Conservation (phyloP, 2,113 vertebrate species). For the Cygnus atratus region DNA sequence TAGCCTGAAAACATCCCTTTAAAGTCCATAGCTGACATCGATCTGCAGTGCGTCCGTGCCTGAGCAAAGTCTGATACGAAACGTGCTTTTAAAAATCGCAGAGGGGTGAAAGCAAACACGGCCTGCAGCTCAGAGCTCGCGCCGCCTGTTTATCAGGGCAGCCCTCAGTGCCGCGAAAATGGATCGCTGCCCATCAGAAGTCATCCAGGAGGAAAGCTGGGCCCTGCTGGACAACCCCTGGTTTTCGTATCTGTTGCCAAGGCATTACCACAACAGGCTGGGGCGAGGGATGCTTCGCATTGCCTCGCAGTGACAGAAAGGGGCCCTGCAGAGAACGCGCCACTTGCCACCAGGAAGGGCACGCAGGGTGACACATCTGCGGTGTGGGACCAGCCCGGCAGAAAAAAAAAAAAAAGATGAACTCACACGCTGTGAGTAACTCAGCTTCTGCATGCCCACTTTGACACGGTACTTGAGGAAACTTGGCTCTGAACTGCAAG, state of each 20-base stretch:
- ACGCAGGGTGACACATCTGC: not conserved
- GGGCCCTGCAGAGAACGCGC: not conserved
- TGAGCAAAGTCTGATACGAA: not conserved
- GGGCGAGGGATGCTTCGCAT: not conserved
- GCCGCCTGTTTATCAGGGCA: not conserved
- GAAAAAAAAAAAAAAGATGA: not conserved
- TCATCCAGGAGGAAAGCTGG: not conserved
- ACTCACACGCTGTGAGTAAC: not conserved
- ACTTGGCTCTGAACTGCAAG: not conserved
- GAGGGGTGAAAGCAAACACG: not conserved
- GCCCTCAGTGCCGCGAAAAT: not conserved
- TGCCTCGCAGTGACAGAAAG: conserved; percentile 4
- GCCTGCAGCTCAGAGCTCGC: not conserved
- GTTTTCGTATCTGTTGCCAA: conserved; percentile 16
- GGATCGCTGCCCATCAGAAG: not conserved
- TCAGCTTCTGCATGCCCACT: not conserved
- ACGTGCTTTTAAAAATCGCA: not conserved
- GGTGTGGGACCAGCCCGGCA: not conserved
- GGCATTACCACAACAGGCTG: not conserved
- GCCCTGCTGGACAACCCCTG: not conserved
- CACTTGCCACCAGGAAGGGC: not conserved
- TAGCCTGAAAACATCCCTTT: not conserved
- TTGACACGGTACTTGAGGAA: not conserved
- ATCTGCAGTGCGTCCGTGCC: not conserved
- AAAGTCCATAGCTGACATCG: not conserved